phyloP scores from a whole-genome alignment of 2,113 vertebrate genomes.

The Pionites leucogaster region DNA sequence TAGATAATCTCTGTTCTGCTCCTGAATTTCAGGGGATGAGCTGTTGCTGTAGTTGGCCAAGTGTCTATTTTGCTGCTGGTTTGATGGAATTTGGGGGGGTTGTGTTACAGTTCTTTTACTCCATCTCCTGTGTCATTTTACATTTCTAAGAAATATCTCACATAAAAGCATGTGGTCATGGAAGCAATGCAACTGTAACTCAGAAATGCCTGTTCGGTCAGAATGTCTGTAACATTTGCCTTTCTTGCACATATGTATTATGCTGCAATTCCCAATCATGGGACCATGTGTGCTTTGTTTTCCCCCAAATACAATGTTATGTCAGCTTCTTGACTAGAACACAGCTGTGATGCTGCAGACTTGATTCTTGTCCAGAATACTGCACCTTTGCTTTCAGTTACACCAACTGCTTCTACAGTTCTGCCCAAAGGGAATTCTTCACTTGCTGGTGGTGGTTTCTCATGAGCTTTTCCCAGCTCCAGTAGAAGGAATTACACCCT shows the following conservation, averaged over 20 bases:
- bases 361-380: background rate
- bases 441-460: background rate
- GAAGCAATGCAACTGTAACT: background rate
- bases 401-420: fast-evolving
- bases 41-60: background rate
- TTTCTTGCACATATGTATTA: fast-evolving
- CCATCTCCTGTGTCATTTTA: background rate
- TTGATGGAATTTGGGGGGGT: background rate
- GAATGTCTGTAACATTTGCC: background rate
- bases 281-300: background rate
- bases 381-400: background rate
- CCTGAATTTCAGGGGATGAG: background rate
- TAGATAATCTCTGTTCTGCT: background rate
- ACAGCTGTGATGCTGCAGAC: background rate
- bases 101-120: background rate
- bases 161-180: background rate
- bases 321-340: background rate
- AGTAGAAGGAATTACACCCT: background rate
- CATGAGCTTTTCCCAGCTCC: background rate
- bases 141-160: background rate
- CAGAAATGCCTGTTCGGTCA: background rate
- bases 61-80: background rate
- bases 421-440: background rate
- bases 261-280: background rate
- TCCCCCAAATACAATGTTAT: background rate